Evolutionary conservation across 2,888 invertebrate species (phyloP).

Genomic region (Conchocele bisecta): DNA sequence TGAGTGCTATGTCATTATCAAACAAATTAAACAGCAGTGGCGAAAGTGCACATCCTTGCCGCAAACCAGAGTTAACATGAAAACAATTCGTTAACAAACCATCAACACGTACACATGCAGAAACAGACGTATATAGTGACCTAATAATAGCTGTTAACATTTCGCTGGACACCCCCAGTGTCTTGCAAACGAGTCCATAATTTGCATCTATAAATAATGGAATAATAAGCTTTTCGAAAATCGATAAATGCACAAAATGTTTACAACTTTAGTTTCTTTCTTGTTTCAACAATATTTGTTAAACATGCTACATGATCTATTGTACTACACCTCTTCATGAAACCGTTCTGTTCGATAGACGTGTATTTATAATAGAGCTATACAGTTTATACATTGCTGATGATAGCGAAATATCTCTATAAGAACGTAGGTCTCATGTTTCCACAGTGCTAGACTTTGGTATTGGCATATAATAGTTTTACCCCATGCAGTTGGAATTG

Average conservation of each 20-base stretch:
- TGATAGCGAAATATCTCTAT: constrained; percentile 15
- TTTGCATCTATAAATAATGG: neutral
- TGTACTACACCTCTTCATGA: neutral
- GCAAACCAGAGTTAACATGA: neutral
- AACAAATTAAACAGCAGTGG: constrained; percentile 8
- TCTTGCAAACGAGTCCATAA: neutral
- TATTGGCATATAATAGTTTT: constrained; percentile 19
- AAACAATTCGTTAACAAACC: constrained; percentile 5
- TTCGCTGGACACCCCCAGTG: neutral
- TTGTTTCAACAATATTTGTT: neutral
- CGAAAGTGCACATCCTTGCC: constrained; percentile 12
- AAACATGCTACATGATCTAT: neutral
- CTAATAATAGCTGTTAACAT: neutral
- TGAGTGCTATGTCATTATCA: constrained; percentile 6
- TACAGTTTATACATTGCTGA: constrained; percentile 21
- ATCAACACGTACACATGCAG: constrained; percentile 2
- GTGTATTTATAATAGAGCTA: constrained; percentile 5
- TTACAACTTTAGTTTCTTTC: neutral
- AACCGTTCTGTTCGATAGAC: constrained; percentile 3
- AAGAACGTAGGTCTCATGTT: constrained; percentile 16
- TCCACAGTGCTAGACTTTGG: constrained; percentile 13
- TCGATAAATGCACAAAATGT: constrained; percentile 4
- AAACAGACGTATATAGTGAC: neutral
- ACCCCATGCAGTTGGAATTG: constrained; percentile 8
- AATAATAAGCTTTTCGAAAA: neutral